Base-by-base conservation (phyloP, 2,797 vertebrate genomes). In the Spea hammondii region DNA sequence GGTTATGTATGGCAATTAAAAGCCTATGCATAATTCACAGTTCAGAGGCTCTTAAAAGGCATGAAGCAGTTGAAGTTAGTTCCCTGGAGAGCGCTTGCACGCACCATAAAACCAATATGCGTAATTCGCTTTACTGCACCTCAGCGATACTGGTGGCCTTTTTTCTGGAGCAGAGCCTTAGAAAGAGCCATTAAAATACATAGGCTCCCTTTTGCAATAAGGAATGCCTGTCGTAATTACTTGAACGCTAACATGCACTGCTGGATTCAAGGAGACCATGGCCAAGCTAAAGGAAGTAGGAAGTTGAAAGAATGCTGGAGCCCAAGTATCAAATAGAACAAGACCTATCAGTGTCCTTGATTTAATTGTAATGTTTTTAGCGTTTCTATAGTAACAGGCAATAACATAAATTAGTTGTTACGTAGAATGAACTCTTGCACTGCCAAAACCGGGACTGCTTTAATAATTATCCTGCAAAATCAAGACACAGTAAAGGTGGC, bases 71-170 rank as follows among this genome's bases (percentile, higher is more conserved):
- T 72, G 32, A 73, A 68, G 45, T 50, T 66, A 69, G 64, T 51
- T 77, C 79, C 75, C 74, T 69, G 5, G 70, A 69, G 79, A 57
- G 75, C 73, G 69, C 60, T 82, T 64, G 69, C 70, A 77, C 50
- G 75, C 75, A 73, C 72, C 79, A 82, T 82, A 82, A 82, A 82
- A 65, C 49, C 69, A 74, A 82, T 44, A 82, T 77, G 79, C 77
- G 64, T 69, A 77, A 65, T 65, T 67, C 54, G 67, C 47, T 72
- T 47, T 51, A 62, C 13, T 53, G 45, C 62, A 72, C 55, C 67
- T 72, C 11, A 45, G n/a, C 62, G 69, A 54, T 74, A 70, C 55
- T 77, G 79, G 79, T 73, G 79, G 75, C 64, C 75, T 65, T 32
- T 32, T 32, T 72, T 11, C 51, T 48, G 47, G 45, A 51, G 65